Percentiles rank a stretch among this genome's conserved stretches.
Evolutionary conservation across 2,888 invertebrate genomes (phyloP).

Genomic region (Temnothorax ravouxi): DNA sequence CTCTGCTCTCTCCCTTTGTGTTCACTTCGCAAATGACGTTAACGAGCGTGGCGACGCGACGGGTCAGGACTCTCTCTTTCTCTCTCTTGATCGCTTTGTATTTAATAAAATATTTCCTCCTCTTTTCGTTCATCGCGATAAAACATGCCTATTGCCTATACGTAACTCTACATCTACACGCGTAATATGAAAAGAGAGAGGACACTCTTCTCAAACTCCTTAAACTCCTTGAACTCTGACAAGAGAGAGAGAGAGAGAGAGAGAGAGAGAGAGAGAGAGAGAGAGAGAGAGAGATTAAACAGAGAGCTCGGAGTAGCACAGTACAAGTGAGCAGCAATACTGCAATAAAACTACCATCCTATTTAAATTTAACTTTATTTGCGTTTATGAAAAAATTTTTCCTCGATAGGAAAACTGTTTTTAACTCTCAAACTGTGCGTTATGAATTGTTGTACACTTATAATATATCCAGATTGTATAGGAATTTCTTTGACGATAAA

Average conservation of each 20-base stretch:
- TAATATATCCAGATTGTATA: neutral
- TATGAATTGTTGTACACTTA: too few relatives aligned
- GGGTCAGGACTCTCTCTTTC: conserved; percentile 60
- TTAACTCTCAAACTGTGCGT: too few relatives aligned
- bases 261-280: conserved; percentile 4
- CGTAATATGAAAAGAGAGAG: conserved; percentile 8
- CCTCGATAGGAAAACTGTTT: neutral
- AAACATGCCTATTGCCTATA: neutral
- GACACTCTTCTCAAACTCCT: conserved; percentile 14
- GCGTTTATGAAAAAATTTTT: conserved; percentile 1
- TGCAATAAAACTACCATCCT: neutral
- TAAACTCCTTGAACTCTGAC: conserved; percentile 26
- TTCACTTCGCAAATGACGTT: conserved; percentile 35
- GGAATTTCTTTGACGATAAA: neutral
- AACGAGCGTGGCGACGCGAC: conserved; percentile 2
- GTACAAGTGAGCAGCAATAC: neutral
- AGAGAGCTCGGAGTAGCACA: neutral
- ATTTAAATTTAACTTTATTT: conserved; percentile 18
- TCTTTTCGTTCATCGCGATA: conserved; percentile 4
- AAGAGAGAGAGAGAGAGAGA: conserved; percentile 12
- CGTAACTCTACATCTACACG: neutral
- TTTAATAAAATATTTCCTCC: conserved; percentile 21
- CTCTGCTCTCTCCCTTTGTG: conserved; percentile 12
- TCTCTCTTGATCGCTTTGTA: neutral
- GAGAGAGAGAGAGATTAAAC: conserved; percentile 34